phyloP scores from a whole-genome alignment of 2,888 invertebrate species.

The Aphodius sticticus region DNA sequence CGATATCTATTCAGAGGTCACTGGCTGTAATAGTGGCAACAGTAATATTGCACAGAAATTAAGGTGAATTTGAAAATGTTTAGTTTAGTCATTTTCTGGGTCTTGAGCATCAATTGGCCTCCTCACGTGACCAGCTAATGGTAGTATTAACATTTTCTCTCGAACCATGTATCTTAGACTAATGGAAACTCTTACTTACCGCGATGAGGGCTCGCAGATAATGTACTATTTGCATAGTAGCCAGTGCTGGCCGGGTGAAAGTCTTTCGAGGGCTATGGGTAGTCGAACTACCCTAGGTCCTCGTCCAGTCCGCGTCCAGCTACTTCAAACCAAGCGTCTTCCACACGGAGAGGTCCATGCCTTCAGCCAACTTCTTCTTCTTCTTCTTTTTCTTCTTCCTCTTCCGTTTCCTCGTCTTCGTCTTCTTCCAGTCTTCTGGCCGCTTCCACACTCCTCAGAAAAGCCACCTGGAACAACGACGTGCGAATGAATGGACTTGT shows the following conservation, averaged over 20 bases:
- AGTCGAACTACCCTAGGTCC: slow-evolving; percentile 52
- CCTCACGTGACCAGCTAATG: too few species aligned
- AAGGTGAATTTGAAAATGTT: too few species aligned
- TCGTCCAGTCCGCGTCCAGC: slow-evolving; percentile 37
- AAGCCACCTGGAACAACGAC: not conserved
- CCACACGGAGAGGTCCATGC: not conserved
- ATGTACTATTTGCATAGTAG: slow-evolving; percentile 82
- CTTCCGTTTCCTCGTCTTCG: not conserved
- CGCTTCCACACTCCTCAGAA: not conserved
- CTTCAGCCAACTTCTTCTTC: not conserved
- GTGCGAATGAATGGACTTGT: not conserved
- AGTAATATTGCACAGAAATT: too few species aligned
- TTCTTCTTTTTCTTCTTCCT: not conserved
- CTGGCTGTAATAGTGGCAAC: too few species aligned
- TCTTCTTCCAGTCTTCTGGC: not conserved
- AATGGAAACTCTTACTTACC: slow-evolving; percentile 62
- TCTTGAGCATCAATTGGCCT: too few species aligned
- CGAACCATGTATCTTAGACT: too few species aligned
- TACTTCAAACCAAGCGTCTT: not conserved
- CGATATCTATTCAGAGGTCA: too few species aligned
- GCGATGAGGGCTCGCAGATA: slow-evolving; percentile 78
- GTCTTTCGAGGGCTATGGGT: slow-evolving; percentile 60
- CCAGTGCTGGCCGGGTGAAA: slow-evolving; percentile 69
- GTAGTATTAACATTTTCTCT: too few species aligned
- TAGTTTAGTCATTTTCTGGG: too few species aligned